A percentile compares a stretch with the other conserved stretches of the same genome.
Conservation (phyloP, 2,113 vertebrate species). For the Xiphophorus couchianus region DNA sequence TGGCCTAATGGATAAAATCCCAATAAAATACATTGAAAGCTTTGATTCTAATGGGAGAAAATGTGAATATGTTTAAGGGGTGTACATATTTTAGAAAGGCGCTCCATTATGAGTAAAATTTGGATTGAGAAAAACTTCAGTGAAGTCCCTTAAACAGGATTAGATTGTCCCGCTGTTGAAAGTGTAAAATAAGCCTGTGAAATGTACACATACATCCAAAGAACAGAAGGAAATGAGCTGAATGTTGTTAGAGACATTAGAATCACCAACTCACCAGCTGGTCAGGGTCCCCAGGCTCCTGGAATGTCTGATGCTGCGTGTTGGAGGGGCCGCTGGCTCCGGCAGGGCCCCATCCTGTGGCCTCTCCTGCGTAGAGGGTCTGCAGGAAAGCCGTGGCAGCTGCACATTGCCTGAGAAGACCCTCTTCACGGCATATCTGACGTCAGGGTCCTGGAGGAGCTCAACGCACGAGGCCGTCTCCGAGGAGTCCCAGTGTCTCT, state of each 20-base stretch:
- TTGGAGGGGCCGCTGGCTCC: background rate
- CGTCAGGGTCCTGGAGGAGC: background rate
- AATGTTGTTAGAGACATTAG: background rate
- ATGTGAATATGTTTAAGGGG: too few species aligned
- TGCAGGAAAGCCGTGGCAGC: slow-evolving; percentile 78
- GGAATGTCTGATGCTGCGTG: slow-evolving; percentile 67
- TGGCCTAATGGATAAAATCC: too few species aligned
- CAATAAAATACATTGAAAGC: too few species aligned
- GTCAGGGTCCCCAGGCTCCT: slow-evolving; percentile 62
- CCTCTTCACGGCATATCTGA: slow-evolving; percentile 72
- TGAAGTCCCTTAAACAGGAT: too few species aligned
- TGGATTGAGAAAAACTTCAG: too few species aligned
- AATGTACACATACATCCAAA: background rate
- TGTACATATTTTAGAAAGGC: too few species aligned
- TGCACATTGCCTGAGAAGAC: slow-evolving; percentile 82
- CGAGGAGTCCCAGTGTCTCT: slow-evolving; percentile 66
- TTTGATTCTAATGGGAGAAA: too few species aligned
- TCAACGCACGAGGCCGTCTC: slow-evolving; percentile 25
- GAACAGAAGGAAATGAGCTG: background rate
- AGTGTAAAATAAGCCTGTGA: background rate
- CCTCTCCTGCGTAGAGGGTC: slow-evolving; percentile 47
- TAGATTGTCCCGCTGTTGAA: background rate
- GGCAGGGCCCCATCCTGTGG: slow-evolving; percentile 29
- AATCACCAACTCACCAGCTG: slow-evolving; percentile 58
- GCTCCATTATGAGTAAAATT: too few species aligned